Base-by-base conservation (phyloP, 2,113 vertebrate genomes). In the Tretioscincus oriximinensis region DNA sequence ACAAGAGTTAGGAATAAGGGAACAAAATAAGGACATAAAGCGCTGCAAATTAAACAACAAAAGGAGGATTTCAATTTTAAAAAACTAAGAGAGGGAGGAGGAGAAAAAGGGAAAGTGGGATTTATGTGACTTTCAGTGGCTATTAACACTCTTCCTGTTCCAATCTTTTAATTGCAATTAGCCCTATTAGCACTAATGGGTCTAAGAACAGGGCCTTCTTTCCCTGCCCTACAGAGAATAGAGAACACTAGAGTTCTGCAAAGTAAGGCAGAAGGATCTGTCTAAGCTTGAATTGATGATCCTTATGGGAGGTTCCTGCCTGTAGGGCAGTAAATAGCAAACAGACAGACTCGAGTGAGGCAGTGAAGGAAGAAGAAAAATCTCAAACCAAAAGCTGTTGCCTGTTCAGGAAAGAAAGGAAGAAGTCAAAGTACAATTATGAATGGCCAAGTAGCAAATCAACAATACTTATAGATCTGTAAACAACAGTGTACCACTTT, bases 101-200 rank as follows among this genome's bases (percentile, higher is more conserved):
- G 63, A 49, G 41, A 7, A 73, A 28, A 63, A 45, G 8, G 49
- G 69, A 45, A 5, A 35, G 28, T 29, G 65, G 8, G 4, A 26
- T 81, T 29, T 31, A 5, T 18, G 51, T 69, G 66, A 51, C 11
- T 61, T 47, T 24, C 76, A 76, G 63, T 76, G 80, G 26, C 73
- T 76, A 28, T 82, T 81, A 75, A 54, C 64, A 69, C 12, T 22
- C 35, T 64, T 64, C 20, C 31, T 61, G 28, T n/a, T 58, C 64
- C 31, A 64, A 7, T 80, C 68, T 21, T 41, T 9, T 73, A 51
- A 70, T 70, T 64, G 73, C 58, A 69, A 68, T 74, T 76, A 76
- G 73, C 68, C 64, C 63, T 76, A 63, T 76, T 76, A 76, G 66
- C 65, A 49, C 66, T 82, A 82, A 82, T 82, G 73, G 80, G 21